Evolutionary conservation across 2,113 vertebrate species (phyloP), one percentile per base, ranked within the genome.

Genomic region (Marmota monax): DNA sequence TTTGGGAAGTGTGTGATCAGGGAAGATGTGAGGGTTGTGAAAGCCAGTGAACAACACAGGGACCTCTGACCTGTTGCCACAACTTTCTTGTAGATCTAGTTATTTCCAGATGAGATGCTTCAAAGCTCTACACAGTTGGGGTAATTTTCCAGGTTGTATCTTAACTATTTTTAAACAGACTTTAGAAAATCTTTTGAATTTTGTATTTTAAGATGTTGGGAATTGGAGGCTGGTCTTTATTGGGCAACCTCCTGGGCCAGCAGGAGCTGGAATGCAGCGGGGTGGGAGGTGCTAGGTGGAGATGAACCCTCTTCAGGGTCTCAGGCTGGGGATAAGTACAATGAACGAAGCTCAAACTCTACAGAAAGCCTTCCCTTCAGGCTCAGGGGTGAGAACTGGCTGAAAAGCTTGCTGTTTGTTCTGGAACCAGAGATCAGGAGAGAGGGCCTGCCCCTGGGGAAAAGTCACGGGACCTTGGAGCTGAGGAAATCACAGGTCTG

Each of bases 131-230:
- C 4, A 7, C 78, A 76, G 7, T 76, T 82, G 70, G 69, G 73
- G 84, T 84, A 73, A 88, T 65, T 88, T 51, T 65, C 56, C 39
- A 58, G 56, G 18, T 79, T 65, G 56, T 27, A 69, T 74, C 88
- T 74, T n/a, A 73, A 88, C 74, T 80, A 32, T 80, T 96, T 22
- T 23, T 45, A 80, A 70, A 70, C 42, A 90, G 48, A 58, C 10
- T 34, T 34, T 70, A 13, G 10, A 17, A 69, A 67, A 51, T 39
- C 51, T 77, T 93, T 76, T 37, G 7, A 53, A 29, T 4, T 42
- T 87, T 73, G 17, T 53, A 53, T 53, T 53, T 56, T 56, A 56
- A 56, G 17, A 56, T 9, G 45, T 45, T 8, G 45, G 45, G 45
- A 45, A 9, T 45, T 9, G 45, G 45, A 45, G 8, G 45, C 45